These are phyloP conservation scores for Daphoenositta chrysoptera DNA, from an alignment of 2,113 vertebrate genomes.

Conservation along the genomic window DNA sequence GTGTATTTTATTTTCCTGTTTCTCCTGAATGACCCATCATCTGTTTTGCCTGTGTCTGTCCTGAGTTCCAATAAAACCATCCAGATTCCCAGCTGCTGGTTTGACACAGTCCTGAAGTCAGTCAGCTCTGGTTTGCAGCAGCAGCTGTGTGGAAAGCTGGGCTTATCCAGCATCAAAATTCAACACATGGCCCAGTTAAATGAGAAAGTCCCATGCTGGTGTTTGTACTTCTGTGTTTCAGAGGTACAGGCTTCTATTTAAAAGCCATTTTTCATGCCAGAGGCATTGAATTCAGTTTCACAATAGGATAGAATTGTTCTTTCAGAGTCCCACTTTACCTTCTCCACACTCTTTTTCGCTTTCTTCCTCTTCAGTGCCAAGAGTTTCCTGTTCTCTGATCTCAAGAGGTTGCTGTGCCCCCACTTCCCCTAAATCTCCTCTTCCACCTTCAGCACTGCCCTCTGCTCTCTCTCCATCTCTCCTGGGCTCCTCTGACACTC, in stretches of 20 bases:
- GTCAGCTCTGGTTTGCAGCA: not conserved
- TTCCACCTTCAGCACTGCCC: not conserved
- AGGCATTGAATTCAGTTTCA: not conserved
- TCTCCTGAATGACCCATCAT: not conserved
- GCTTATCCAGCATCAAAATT: not conserved
- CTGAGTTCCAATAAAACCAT: not conserved
- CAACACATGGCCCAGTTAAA: not conserved
- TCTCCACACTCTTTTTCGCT: not conserved
- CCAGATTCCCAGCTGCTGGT: not conserved
- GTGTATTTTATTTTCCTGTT: not conserved
- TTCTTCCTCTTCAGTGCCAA: not conserved
- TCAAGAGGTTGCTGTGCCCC: not conserved
- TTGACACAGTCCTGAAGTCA: not conserved
- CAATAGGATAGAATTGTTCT: not conserved
- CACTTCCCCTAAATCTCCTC: not conserved
- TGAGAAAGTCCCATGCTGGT: not conserved
- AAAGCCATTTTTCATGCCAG: not conserved
- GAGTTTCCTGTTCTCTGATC: not conserved
- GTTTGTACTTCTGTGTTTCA: not conserved
- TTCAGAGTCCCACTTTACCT: slow-evolving; percentile 1
- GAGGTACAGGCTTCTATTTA: not conserved
- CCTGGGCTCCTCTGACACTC: not conserved
- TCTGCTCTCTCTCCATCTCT: not conserved
- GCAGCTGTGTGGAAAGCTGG: not conserved
- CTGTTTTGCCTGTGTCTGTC: not conserved